These are phyloP conservation scores for Eutrigla gurnardus DNA, from an alignment of 2,797 vertebrate species.

Conservation along the genomic window DNA sequence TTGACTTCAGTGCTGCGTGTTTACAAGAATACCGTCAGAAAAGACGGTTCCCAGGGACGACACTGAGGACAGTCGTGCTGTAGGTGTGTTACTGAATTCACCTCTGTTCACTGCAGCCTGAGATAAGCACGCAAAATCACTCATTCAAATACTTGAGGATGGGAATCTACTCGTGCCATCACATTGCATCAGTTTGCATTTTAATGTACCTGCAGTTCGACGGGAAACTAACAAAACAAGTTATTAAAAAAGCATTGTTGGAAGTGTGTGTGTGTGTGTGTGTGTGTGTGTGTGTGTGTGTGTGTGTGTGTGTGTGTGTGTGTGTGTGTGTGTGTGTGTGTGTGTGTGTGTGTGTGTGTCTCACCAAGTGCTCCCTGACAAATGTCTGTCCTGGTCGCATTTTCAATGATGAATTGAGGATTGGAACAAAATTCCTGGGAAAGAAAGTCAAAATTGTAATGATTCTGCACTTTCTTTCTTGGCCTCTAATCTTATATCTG, in stretches of 20 bases:
- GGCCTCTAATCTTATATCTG: not conserved
- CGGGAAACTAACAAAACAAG: not conserved
- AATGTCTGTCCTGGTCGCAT: constrained; percentile 91
- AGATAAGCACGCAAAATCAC: constrained; percentile 42
- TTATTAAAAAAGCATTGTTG: not conserved
- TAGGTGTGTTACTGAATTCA: not conserved
- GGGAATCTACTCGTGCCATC: constrained; percentile 6
- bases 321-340: no score
- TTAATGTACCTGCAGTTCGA: not conserved
- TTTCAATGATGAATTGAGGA: constrained; percentile 82
- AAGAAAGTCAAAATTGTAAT: not conserved
- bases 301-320: no score
- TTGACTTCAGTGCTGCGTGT: not conserved
- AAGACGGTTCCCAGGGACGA: not conserved
- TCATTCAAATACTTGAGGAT: constrained; percentile 9
- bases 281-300: no score
- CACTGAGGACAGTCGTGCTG: not conserved
- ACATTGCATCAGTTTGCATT: constrained; percentile 11
- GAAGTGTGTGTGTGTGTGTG: not conserved
- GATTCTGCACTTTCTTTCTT: not conserved
- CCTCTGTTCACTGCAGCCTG: not conserved
- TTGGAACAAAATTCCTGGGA: constrained; percentile 57
- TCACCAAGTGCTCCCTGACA: constrained; percentile 93
- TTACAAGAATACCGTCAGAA: not conserved
- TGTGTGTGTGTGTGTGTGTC: constrained; percentile 56